Evolutionary conservation across 1,140 invertebrate genomes (phyloP), one percentile per base, ranked within the genome.

Genomic region (Rhagoletis zephyria): DNA sequence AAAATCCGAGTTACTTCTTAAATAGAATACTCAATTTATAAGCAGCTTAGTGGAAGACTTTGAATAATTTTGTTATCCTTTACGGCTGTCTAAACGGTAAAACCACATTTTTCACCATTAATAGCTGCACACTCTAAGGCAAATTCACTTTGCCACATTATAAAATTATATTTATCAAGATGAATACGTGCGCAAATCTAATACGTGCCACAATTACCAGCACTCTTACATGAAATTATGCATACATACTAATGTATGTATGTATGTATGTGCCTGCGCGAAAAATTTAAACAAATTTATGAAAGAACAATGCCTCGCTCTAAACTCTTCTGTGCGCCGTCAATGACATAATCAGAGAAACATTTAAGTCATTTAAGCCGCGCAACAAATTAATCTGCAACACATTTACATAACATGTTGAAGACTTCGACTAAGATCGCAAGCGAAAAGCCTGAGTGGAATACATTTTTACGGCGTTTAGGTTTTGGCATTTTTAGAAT

Each of bases 1-100:
- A 30, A 56, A 56, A 56, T 4, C 51, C 51, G 0, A 56, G 51
- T 56, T 56, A 56, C 4, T 9, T 7, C 51, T 56, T 7, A 56
- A 56, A 56, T 56, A 5, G 51, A 7, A 56, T 56, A 10, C 51
- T 10, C 51, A 56, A 56, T 56, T 56, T 56, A 56, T 56, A 5
- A 0, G 10, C 10, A 56, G 51, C 51, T 56, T 56, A 6, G 12
- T 16, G 10, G 4, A 63, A 63, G 16, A n/a, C 67, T 74, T 45
- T 74, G 45, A 74, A 74, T 74, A 74, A 74, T 74, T 48, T n/a
- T 48, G 12, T 40, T 45, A 74, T 74, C 67, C 42, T 45, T 74
- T 48, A 48, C 45, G 40, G 45, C 42, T 40, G 7, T 48, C 12
- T 6, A 4, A 30, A n/a, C 14, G 42, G 12, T 45, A 45, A 14